Conservation (phyloP, 2,888 invertebrate species). For the Acleris cristana region DNA sequence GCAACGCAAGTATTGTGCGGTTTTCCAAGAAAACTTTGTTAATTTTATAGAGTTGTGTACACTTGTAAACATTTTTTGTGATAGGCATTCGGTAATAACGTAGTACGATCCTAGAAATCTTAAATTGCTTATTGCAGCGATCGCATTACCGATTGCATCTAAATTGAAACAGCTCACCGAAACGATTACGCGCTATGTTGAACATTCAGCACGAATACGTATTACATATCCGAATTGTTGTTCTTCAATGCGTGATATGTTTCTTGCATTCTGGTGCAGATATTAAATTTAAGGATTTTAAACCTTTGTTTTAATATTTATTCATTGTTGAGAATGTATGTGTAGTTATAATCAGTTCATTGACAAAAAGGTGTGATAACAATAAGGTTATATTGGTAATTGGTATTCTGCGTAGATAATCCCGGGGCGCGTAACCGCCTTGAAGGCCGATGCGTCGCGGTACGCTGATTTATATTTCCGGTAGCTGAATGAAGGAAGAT, state of each 20-base stretch:
- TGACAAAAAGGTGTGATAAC: background rate
- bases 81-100: no score
- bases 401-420: constrained; percentile 25
- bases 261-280: constrained; percentile 24
- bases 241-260: constrained; percentile 8
- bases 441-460: constrained; percentile 56
- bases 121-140: background rate
- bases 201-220: constrained; percentile 30
- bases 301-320: background rate
- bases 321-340: no score
- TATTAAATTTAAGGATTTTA: background rate
- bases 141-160: background rate
- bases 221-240: constrained; percentile 29
- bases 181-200: constrained; percentile 5
- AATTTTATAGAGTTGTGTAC: no score
- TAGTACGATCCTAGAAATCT: no score
- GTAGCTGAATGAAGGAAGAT: constrained; percentile 69
- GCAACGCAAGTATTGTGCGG: no score
- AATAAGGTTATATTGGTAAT: constrained; percentile 20
- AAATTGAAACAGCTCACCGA: background rate
- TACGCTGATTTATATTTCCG: constrained; percentile 78
- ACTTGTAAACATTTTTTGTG: no score
- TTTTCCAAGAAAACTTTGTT: no score
- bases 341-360: no score
- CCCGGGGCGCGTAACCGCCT: constrained; percentile 49